A percentile compares a stretch with the other conserved stretches of the same genome.
These are phyloP conservation scores for Acestrorhynchus altus DNA, from an alignment of 2,797 vertebrate species.

Conservation along the genomic window DNA sequence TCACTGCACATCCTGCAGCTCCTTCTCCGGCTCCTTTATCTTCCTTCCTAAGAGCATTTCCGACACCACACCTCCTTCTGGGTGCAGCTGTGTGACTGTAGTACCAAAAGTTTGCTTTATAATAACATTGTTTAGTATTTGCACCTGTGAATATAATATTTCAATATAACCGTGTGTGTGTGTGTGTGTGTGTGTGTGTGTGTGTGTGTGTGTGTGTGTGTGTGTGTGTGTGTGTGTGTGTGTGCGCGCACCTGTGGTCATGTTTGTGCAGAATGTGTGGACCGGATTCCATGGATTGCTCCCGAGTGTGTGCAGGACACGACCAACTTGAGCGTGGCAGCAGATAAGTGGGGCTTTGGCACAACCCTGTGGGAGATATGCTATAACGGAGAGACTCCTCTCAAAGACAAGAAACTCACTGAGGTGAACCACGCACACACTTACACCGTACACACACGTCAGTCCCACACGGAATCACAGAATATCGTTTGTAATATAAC, in stretches of 20 bases:
- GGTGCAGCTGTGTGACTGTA: too few relatives aligned
- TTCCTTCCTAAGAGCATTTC: too few relatives aligned
- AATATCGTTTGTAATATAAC: not conserved
- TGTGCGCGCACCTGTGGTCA: too few relatives aligned
- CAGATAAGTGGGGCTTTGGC: conserved; percentile 98
- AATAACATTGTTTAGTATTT: too few relatives aligned
- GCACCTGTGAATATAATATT: not conserved
- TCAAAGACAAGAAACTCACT: conserved; percentile 93
- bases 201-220: not conserved
- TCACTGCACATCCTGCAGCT: too few relatives aligned
- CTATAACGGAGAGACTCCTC: conserved; percentile 93
- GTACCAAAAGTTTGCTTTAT: too few relatives aligned
- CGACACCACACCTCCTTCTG: too few relatives aligned
- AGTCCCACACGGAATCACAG: not conserved
- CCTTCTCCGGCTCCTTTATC: too few relatives aligned
- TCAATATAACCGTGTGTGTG: too few relatives aligned
- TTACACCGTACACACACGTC: not conserved
- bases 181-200: too few relatives aligned
- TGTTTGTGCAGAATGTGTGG: conserved; percentile 85
- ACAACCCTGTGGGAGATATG: conserved; percentile 99
- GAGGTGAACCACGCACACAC: conserved; percentile 81
- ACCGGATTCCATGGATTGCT: conserved; percentile 95
- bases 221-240: not conserved
- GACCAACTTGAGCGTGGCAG: conserved; percentile 86
- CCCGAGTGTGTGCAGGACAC: conserved; percentile 91